These are phyloP conservation scores for Leptopilina syphax DNA, from an alignment of 2,888 invertebrate species.

Conservation along the genomic window DNA sequence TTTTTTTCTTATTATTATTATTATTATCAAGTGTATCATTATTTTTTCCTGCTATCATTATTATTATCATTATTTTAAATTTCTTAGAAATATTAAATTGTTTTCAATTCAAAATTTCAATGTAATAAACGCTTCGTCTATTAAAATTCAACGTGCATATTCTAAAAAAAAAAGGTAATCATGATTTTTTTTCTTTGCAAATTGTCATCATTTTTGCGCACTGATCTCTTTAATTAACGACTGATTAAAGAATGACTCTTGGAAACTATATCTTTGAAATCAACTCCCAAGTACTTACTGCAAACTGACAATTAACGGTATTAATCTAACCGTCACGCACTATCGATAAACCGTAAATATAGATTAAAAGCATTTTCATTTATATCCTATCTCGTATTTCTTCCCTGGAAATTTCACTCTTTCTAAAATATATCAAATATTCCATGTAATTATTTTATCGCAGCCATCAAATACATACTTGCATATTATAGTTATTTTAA, in stretches of 20 bases:
- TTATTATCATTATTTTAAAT: too few relatives aligned
- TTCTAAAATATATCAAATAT: not conserved
- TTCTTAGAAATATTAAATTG: too few relatives aligned
- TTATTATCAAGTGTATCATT: too few relatives aligned
- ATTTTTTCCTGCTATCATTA: too few relatives aligned
- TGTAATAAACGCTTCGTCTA: too few relatives aligned
- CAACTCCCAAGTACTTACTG: not conserved
- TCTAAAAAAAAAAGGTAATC: too few relatives aligned
- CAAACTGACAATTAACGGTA: conserved; percentile 28
- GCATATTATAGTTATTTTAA: not conserved
- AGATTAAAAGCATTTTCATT: conserved; percentile 29
- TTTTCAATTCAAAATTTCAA: too few relatives aligned
- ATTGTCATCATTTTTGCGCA: not conserved
- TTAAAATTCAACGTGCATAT: too few relatives aligned
- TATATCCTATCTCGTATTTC: conserved; percentile 5
- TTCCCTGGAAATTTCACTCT: conserved; percentile 30
- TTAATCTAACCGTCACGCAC: conserved; percentile 36
- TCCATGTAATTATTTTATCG: conserved; percentile 13
- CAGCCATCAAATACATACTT: too few relatives aligned
- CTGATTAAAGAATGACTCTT: conserved; percentile 30
- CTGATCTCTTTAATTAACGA: conserved; percentile 33
- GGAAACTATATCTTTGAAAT: conserved; percentile 14
- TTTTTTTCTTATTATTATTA: too few relatives aligned
- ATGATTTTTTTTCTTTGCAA: not conserved
- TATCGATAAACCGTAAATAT: conserved; percentile 32